A percentile compares a stretch with the other conserved stretches of the same genome.
Conservation (phyloP, 2,888 invertebrate genomes). For the Limnephilus auricula region DNA sequence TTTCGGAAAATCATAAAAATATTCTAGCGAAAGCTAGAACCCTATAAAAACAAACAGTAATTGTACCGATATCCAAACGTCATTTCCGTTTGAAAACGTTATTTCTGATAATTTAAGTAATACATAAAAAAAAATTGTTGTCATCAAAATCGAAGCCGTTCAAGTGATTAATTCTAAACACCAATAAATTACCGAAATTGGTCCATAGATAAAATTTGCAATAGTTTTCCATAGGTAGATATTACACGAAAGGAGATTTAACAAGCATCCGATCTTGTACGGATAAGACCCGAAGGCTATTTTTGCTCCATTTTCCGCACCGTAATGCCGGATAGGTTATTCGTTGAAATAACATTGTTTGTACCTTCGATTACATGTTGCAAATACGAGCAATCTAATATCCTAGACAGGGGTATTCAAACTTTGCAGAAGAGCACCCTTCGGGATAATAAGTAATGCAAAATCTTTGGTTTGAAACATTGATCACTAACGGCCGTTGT, state of each 20-base stretch:
- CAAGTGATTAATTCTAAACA: neutral
- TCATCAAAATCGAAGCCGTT: neutral
- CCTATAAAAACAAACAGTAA: too few species aligned
- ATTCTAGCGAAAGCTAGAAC: too few species aligned
- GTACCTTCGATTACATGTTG: neutral
- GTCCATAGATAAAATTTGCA: neutral
- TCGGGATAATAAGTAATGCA: neutral
- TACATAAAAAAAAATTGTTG: neutral
- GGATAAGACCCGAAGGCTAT: neutral
- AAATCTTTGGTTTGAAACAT: too few species aligned
- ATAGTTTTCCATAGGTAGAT: neutral
- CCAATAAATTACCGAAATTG: neutral
- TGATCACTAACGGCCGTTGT: too few species aligned
- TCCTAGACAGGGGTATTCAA: neutral
- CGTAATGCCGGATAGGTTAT: neutral
- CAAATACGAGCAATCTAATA: neutral
- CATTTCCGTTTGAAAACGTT: too few species aligned
- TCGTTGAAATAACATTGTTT: neutral
- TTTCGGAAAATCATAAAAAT: too few species aligned
- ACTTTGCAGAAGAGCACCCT: neutral
- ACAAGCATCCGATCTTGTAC: neutral
- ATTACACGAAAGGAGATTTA: neutral
- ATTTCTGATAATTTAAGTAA: neutral
- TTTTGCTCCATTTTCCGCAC: neutral
- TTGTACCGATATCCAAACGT: too few species aligned